Percentiles rank a stretch among this genome's conserved stretches.
phyloP scores from a whole-genome alignment of 2,888 invertebrate genomes.

The Sarcophaga variegata region DNA sequence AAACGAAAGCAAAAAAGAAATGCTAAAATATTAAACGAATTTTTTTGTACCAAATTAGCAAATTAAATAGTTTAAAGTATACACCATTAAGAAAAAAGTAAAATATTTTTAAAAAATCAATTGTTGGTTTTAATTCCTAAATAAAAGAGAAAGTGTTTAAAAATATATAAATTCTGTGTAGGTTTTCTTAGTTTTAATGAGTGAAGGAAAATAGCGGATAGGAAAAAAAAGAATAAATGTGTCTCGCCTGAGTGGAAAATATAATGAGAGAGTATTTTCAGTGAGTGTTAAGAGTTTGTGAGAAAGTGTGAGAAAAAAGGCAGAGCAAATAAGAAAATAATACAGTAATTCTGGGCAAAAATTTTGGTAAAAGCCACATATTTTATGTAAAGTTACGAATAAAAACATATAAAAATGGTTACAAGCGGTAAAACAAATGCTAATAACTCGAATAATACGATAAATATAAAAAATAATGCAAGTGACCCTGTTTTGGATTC shows the following conservation, averaged over 20 bases:
- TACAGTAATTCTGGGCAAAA: neutral
- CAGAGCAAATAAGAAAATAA: conserved; percentile 48
- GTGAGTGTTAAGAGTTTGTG: conserved; percentile 16
- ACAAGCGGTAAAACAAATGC: conserved; percentile 43
- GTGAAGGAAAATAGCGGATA: conserved; percentile 54
- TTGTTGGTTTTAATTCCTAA: conserved; percentile 2
- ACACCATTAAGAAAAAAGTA: neutral
- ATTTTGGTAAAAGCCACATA: conserved; percentile 22
- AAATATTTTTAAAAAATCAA: neutral
- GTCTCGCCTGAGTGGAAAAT: conserved; percentile 61
- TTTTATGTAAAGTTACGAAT: conserved; percentile 35
- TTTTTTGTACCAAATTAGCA: conserved; percentile 20
- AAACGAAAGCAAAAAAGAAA: conserved; percentile 5
- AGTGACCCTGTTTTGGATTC: conserved; percentile 58
- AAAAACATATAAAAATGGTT: conserved; percentile 54
- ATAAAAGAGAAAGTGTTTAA: conserved; percentile 55
- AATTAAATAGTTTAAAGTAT: conserved; percentile 10
- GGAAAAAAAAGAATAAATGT: conserved; percentile 44
- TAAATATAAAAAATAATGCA: conserved; percentile 42
- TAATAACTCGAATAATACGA: conserved; percentile 36
- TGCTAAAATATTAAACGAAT: conserved; percentile 42
- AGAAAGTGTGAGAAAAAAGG: conserved; percentile 27
- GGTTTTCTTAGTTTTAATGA: conserved; percentile 25
- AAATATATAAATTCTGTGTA: conserved; percentile 44
- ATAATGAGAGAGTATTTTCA: conserved; percentile 43